Conservation (phyloP, 1,140 invertebrate genomes). For the Achroia grisella region DNA sequence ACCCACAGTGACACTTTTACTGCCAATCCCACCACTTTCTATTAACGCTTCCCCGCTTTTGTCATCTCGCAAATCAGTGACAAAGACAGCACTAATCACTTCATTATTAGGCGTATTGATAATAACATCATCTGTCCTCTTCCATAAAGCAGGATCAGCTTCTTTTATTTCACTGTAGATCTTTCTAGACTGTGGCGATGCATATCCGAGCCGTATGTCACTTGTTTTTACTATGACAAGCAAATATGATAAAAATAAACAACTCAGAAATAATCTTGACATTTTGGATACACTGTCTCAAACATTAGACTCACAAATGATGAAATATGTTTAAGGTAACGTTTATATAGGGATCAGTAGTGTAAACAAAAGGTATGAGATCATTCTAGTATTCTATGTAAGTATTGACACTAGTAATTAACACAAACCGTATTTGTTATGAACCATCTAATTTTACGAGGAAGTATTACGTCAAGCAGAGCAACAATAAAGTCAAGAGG, state of each 20-base stretch:
- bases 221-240: constrained; percentile 20
- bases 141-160: constrained; percentile 53
- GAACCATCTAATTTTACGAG: constrained; percentile 10
- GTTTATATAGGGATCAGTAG: background rate
- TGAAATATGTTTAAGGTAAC: background rate
- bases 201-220: constrained; percentile 40
- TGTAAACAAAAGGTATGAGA: constrained; percentile 1
- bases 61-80: constrained; percentile 48
- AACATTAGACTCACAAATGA: constrained; percentile 9
- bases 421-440: background rate
- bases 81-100: constrained; percentile 41
- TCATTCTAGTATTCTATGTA: background rate
- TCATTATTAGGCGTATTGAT: constrained; percentile 42
- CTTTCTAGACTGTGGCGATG: constrained; percentile 29
- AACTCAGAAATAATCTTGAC: background rate
- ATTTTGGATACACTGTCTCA: constrained; percentile 8
- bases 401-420: background rate
- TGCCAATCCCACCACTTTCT: constrained; percentile 45
- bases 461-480: constrained; percentile 18
- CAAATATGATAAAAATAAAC: constrained; percentile 4
- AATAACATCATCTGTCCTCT: constrained; percentile 43
- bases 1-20: constrained; percentile 41
- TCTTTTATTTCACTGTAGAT: constrained; percentile 52
- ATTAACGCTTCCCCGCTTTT: constrained; percentile 48
- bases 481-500: too few species aligned